Conservation (phyloP, 92 coral and sea anemone genomes). For the Scolanthus callimorphus region DNA sequence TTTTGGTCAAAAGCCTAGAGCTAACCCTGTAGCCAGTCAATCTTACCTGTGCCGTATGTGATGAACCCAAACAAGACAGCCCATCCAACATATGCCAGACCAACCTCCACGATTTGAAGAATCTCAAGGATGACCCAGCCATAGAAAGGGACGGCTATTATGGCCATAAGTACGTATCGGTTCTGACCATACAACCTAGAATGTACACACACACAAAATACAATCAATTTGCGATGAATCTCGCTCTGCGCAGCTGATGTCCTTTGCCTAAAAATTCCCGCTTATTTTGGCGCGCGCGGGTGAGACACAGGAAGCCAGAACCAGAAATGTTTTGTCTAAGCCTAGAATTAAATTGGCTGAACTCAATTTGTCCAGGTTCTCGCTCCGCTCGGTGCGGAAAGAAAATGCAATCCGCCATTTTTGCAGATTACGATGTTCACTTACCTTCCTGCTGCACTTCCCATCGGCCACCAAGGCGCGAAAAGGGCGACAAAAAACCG, state of each 20-base stretch:
- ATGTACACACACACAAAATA: too few species aligned
- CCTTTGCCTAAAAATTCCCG: too few species aligned
- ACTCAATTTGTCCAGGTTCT: background rate
- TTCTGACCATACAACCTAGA: conserved; percentile 8
- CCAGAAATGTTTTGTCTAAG: too few species aligned
- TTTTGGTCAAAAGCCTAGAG: too few species aligned
- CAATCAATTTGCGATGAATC: too few species aligned
- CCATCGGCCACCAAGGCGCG: conserved; percentile 80
- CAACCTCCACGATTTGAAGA: conserved; percentile 43
- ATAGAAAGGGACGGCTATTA: conserved; percentile 54
- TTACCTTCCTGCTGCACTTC: conserved; percentile 61
- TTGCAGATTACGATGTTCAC: too few species aligned
- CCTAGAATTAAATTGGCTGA: too few species aligned
- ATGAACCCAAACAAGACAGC: conserved; percentile 63
- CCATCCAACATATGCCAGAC: conserved; percentile 79
- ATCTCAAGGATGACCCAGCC: conserved; percentile 50
- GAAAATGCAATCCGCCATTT: too few species aligned
- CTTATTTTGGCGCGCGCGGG: too few species aligned
- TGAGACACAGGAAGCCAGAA: background rate
- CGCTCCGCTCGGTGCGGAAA: background rate
- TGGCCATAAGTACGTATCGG: conserved; percentile 45
- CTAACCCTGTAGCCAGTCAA: too few species aligned
- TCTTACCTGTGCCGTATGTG: conserved; percentile 69
- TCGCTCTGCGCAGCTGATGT: too few species aligned
- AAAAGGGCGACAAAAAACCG: conserved; percentile 49